Base-by-base conservation (phyloP, 2,888 invertebrate species). In the Troglohyphantes excavatus region DNA sequence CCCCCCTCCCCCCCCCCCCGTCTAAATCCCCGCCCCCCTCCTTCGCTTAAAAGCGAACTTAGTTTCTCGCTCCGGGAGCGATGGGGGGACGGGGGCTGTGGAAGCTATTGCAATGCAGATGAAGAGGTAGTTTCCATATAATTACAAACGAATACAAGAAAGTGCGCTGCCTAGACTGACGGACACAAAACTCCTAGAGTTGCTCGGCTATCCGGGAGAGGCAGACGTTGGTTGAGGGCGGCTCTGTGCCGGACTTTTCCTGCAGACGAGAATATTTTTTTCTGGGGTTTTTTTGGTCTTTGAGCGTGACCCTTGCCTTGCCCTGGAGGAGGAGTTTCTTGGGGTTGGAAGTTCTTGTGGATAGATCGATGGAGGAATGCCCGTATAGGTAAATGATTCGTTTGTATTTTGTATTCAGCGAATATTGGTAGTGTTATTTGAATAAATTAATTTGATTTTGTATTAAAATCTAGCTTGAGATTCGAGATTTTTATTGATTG, bases 121-220 rank as follows among this genome's bases (percentile, higher is more conserved):
- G 90, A 86, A 91, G 87, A 90, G 83, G 79, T 87, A 89, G 82
- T 90, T 90, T 87, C 82, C 90, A 90, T 87, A 90, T 91, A 88
- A 90, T 91, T 86, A 90, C 87, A 87, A 90, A 91, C 90, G 91
- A 90, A 90, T 90, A 91, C 91, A 90, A 90, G 91, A 91, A 91
- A 91, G 85, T 91, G 85, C 90, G 84, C 84, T 70, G 78, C 73
- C 68, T 26, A 68, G 65, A 26, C 67, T 73, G 75, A 67, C 79
- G 43, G 68, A 76, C 81, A 78, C 89, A 90, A 89, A 83, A 90
- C 76, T 84, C 53, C 89, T 84, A 83, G 89, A 65, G 78, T 82
- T 43, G 88, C 88, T 82, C 82, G 59, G 75, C 88, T 82, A 82
- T 59, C 82, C 82, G 88, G 13, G 78, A 61, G 78, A 72, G 29